Evolutionary conservation across 2,797 vertebrate species (phyloP), one percentile per base, ranked within the genome.

Genomic region (Bufotes viridis): DNA sequence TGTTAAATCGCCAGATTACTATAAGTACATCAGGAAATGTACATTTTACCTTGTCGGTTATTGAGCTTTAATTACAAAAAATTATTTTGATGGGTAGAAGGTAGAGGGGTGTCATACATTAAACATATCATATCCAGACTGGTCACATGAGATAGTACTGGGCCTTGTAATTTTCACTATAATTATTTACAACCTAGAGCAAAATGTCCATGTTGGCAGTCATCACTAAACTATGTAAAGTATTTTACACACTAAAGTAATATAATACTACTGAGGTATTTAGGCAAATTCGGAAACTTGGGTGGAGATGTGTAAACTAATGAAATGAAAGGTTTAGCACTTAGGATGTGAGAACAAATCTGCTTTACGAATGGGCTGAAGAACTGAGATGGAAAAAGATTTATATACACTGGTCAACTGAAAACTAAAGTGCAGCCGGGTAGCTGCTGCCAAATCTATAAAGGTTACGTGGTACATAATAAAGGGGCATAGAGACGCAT

Each of bases 211-310:
- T 74, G 29, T 49, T 49, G 18, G 34, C 34, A 49, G 34, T 74
- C 70, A 74, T 78, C 12, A 15, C 75, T 55, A 51, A 78, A 78
- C 22, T 78, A 53, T 78, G 49, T 78, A 15, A 55, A 51, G 75
- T 78, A 24, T 78, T 78, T 78, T 78, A 55, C n/a, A 15, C 20
- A 53, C 49, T 55, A 0, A 49, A 55, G 75, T 78, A 78, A 78
- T 55, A n/a, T 53, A 78, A 78, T 53, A 75, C 72, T n/a, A n/a
- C 22, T 51, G 72, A 75, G 72, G 72, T 51, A 51, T 75, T 75
- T 51, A n/a, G 72, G 70, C 34, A 74, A 75, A 53, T 75, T 51
- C 12, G 18, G 42, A 53, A 53, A 53, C 20, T n/a, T 53, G 72
- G 42, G 72, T 75, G 72, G 72, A 53, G 72, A 53, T 12, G 9